Evolutionary conservation across 2,797 vertebrate species (phyloP).

Genomic region (Bradypus variegatus): DNA sequence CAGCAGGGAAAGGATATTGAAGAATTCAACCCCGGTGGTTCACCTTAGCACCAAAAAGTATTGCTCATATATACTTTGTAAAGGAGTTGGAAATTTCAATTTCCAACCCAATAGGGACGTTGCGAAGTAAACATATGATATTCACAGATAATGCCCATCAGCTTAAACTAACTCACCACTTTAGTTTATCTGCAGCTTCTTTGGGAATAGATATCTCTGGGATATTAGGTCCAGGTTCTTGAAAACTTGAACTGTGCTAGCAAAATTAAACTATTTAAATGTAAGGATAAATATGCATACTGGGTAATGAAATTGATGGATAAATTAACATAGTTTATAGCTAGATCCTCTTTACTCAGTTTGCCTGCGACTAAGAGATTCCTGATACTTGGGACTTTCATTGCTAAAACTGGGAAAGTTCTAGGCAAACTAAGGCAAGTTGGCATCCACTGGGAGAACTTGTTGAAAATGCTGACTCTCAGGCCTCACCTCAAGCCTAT

Average conservation of each 20-base stretch:
- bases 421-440: background rate
- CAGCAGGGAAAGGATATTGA: background rate
- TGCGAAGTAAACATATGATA: background rate
- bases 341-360: conserved; percentile 8
- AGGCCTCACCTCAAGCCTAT: background rate
- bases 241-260: conserved; percentile 2
- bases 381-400: background rate
- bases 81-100: background rate
- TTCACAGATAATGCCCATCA: background rate
- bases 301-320: background rate
- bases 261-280: conserved; percentile 38
- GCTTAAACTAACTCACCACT: conserved; percentile 1
- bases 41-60: background rate
- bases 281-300: conserved; percentile 7
- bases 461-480: conserved; percentile 11
- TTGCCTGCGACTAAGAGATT: conserved; percentile 14
- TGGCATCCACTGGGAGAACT: background rate
- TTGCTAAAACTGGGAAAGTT: conserved; percentile 4
- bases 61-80: background rate
- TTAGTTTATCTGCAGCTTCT: conserved; percentile 27
- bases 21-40: background rate
- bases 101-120: background rate
- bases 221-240: conserved; percentile 30
- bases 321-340: conserved; percentile 20
- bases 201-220: background rate